Percentiles rank a stretch among this genome's conserved stretches.
These are phyloP conservation scores for Psittacus erithacus DNA, from an alignment of 2,113 vertebrate species.

Conservation along the genomic window DNA sequence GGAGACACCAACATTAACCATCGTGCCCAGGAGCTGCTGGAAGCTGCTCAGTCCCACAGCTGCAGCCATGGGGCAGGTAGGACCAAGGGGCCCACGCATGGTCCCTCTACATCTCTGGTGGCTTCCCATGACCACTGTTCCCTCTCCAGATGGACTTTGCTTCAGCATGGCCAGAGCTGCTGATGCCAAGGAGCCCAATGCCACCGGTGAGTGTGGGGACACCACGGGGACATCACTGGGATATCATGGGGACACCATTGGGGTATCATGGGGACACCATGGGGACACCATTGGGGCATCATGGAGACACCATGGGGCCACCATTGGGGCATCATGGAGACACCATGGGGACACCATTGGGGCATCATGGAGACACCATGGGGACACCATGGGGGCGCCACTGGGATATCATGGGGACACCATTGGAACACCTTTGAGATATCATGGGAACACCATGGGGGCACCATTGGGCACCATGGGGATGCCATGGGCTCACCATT, in stretches of 20 bases:
- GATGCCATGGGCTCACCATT: too few species aligned
- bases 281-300: too few species aligned
- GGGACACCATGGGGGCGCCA: too few species aligned
- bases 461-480: too few species aligned
- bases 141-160: not conserved
- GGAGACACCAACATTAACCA: not conserved
- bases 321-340: too few species aligned
- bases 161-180: not conserved
- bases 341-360: too few species aligned
- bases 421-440: too few species aligned
- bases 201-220: not conserved
- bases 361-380: too few species aligned
- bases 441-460: too few species aligned
- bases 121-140: not conserved
- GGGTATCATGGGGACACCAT: too few species aligned
- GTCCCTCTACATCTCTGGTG: not conserved
- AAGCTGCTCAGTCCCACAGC: not conserved
- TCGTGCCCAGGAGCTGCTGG: not conserved
- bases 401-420: too few species aligned
- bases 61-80: not conserved
- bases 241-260: too few species aligned
- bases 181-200: rapidly evolving
- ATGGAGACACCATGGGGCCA: not conserved
- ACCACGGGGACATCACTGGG: rapidly evolving
- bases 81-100: not conserved